phyloP scores from a whole-genome alignment of 2,113 vertebrate genomes.

The Stigmatopora argus region DNA sequence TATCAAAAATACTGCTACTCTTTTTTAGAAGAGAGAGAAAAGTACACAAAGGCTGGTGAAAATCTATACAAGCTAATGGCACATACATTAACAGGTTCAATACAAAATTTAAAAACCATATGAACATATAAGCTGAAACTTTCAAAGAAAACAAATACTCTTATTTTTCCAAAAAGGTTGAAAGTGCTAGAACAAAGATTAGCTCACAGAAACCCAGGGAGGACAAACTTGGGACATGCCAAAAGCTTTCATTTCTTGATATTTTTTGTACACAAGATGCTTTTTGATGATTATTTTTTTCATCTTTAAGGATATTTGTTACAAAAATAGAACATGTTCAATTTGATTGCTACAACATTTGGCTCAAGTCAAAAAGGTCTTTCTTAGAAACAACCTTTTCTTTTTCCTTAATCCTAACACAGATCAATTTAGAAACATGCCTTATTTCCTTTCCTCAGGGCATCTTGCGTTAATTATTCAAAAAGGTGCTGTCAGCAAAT shows the following conservation, averaged over 20 bases:
- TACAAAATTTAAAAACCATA: conserved; percentile 71
- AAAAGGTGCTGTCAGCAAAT: conserved; percentile 49
- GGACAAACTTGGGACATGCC: conserved; percentile 71
- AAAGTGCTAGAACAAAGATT: conserved; percentile 82
- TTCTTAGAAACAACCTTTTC: conserved; percentile 31
- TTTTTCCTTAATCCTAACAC: conserved; percentile 8
- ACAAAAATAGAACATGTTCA: conserved; percentile 45
- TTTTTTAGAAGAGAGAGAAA: conserved; percentile 61
- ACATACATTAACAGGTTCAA: conserved; percentile 74
- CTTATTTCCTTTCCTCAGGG: conserved; percentile 8
- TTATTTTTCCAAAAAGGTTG: conserved; percentile 70
- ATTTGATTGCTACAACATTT: conserved; percentile 58
- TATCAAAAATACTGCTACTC: conserved; percentile 79
- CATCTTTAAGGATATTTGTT: conserved; percentile 36
- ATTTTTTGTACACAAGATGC: conserved; percentile 1
- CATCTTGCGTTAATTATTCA: conserved; percentile 17
- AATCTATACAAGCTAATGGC: conserved; percentile 76
- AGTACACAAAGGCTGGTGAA: conserved; percentile 67
- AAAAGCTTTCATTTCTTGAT: conserved; percentile 42
- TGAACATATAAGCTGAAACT: conserved; percentile 72
- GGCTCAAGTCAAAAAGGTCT: conserved; percentile 34
- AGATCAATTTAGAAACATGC: conserved; percentile 33
- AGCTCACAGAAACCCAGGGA: conserved; percentile 79
- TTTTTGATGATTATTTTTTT: background rate
- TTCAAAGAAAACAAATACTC: conserved; percentile 67